Base-by-base conservation (phyloP, 2,113 vertebrate species). In the Megaleporinus macrocephalus region DNA sequence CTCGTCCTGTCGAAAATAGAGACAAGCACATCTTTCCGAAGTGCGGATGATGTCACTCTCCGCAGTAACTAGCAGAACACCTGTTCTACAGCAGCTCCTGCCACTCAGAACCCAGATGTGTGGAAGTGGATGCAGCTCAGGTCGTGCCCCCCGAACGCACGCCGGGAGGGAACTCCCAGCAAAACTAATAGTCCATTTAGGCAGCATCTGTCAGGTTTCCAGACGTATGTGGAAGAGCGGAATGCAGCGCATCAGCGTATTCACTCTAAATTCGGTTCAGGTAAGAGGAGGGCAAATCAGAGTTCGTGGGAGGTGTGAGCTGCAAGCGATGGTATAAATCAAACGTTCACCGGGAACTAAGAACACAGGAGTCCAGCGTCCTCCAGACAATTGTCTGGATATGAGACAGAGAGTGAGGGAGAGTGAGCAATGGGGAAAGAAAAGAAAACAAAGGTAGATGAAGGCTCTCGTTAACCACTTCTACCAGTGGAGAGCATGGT, bases 131-230 rank as follows among this genome's bases (percentile, higher is more conserved):
- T 72, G 57, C 44, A n/a, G 76, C 22, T 79, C n/a, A 33, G 79
- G 76, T 71, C 24, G 26, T 12, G 33, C 66, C 36, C 33, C n/a
- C 22, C 12, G 3, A 44, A 36, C 66, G 49, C 16, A 44, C 9
- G 69, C 36, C 27, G 62, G 36, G 24, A 47, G 53, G 61, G 55
- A 30, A 68, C 27, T 78, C 49, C 59, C 24, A 14, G 15, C 15
- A 74, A 75, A 84, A 55, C 73, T n/a, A 81, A 81, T 15, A 0
- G n/a, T 27, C 44, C 26, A 16, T 65, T 78, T 57, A 66, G 41
- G 36, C 36, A 80, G 41, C 79, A 84, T 77, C 61, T 85, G 80
- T 61, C 27, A 70, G 75, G 62, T 66, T 41, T 33, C 73, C 44
- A 69, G 14, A 47, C 49, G 20, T 24, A 53, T 55, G 71, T 73